Percentiles rank a stretch among this genome's conserved stretches.
Conservation (phyloP, 2,113 vertebrate genomes). For the Pimephales promelas region DNA sequence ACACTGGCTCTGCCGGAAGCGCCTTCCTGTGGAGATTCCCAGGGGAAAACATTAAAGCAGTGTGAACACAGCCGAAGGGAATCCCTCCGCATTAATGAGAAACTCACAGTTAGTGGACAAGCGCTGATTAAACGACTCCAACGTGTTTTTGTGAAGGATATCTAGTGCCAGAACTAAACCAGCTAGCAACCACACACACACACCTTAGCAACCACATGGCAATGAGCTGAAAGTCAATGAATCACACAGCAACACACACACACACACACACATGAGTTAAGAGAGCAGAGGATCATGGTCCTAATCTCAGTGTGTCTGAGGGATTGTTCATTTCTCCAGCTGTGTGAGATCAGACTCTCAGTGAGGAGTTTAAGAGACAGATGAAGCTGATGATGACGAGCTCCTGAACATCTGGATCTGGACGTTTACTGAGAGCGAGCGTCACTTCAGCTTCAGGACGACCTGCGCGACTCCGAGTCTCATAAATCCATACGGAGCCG, state of each 20-base stretch:
- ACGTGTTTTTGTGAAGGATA: neutral
- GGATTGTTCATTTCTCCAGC: conserved; percentile 64
- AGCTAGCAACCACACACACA: neutral
- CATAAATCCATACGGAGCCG: neutral
- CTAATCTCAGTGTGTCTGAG: conserved; percentile 59
- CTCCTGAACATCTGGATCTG: no score
- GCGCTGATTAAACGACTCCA: neutral
- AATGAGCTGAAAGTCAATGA: neutral
- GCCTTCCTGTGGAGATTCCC: conserved; percentile 1
- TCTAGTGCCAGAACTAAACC: neutral
- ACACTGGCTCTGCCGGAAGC: neutral
- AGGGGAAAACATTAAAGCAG: conserved; percentile 12
- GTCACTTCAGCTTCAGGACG: neutral
- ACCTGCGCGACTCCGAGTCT: neutral
- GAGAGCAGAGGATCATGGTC: conserved; percentile 37
- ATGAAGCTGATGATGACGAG: neutral
- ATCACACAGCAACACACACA: no score
- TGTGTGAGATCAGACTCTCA: conserved; percentile 51
- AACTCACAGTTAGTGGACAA: neutral
- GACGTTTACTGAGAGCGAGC: no score
- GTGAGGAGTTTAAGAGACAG: neutral
- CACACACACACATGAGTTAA: no score
- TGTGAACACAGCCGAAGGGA: neutral
- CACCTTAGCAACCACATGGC: neutral
- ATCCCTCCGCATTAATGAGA: neutral